phyloP scores from a whole-genome alignment of 23 tunicate species.

The Corella eumyota region DNA sequence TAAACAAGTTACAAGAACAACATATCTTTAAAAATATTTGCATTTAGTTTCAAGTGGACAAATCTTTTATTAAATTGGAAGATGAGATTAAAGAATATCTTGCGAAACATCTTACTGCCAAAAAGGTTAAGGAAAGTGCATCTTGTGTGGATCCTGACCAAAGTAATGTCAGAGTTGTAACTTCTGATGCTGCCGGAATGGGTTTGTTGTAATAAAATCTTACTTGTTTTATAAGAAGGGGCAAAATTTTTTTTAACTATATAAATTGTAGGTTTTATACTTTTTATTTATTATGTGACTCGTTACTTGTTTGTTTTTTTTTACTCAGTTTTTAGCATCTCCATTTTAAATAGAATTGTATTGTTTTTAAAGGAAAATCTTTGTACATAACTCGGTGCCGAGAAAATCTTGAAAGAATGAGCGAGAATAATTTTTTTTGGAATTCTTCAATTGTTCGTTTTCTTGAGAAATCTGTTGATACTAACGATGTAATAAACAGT shows the following conservation, averaged over 20 bases:
- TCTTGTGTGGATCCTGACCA: too few species aligned
- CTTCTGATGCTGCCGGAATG: constrained; percentile 48
- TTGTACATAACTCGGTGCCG: constrained; percentile 17
- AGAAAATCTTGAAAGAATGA: constrained; percentile 12
- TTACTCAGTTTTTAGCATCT: not conserved
- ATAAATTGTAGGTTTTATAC: not conserved
- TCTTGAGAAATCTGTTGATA: constrained; percentile 32
- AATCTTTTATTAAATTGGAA: not conserved
- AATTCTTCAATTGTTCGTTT: constrained; percentile 23
- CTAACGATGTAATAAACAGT: constrained; percentile 20
- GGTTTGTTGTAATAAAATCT: too few species aligned
- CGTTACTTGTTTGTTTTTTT: not conserved
- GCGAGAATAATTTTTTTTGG: constrained; percentile 7
- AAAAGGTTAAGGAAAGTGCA: not conserved
- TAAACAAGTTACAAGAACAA: too few species aligned
- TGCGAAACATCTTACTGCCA: constrained; percentile 3
- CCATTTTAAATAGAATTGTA: too few species aligned
- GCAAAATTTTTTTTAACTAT: not conserved
- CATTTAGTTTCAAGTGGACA: constrained; percentile 12
- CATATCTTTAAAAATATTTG: too few species aligned
- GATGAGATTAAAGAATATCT: constrained; percentile 9
- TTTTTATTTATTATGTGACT: not conserved
- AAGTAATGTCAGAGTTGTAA: constrained; percentile 33
- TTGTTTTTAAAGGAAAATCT: constrained; percentile 38
- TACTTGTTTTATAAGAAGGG: not conserved